Conservation (phyloP, 2,888 invertebrate species). For the Hyposoter dolosus region DNA sequence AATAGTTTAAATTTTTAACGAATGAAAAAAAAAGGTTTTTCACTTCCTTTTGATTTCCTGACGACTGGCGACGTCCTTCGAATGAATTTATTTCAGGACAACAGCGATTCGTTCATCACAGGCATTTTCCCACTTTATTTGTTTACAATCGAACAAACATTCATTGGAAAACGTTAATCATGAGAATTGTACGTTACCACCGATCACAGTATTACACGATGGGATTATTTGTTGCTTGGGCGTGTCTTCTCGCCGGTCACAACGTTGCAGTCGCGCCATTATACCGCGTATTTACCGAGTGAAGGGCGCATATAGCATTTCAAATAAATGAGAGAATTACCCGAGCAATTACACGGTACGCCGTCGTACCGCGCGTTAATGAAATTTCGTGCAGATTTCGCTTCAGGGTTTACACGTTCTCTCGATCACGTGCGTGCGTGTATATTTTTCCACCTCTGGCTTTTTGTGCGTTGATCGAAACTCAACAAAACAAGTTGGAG, state of each 20-base stretch:
- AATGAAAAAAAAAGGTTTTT: not conserved
- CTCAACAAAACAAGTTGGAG: not conserved
- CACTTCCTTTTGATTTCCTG: not conserved
- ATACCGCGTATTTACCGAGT: conserved; percentile 46
- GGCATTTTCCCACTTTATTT: not conserved
- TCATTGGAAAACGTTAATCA: not conserved
- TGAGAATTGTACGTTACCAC: not conserved
- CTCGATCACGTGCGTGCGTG: not conserved
- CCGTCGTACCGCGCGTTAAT: conserved; percentile 53
- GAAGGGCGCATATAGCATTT: conserved; percentile 51
- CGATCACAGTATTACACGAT: conserved; percentile 9
- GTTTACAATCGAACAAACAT: not conserved
- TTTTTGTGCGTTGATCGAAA: not conserved
- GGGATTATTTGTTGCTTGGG: conserved; percentile 18
- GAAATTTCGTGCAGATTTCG: conserved; percentile 63
- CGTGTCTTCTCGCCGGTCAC: conserved; percentile 3
- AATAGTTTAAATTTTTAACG: too few species aligned
- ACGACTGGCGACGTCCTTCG: too few species aligned
- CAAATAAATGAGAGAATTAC: conserved; percentile 66
- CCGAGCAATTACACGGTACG: conserved; percentile 60
- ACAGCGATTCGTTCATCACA: not conserved
- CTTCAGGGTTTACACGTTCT: conserved; percentile 37
- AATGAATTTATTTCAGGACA: not conserved
- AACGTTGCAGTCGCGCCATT: conserved; percentile 1
- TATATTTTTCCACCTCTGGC: not conserved